Evolutionary conservation across 1,140 invertebrate species (phyloP).

Genomic region (Wiebesia pumilae): DNA sequence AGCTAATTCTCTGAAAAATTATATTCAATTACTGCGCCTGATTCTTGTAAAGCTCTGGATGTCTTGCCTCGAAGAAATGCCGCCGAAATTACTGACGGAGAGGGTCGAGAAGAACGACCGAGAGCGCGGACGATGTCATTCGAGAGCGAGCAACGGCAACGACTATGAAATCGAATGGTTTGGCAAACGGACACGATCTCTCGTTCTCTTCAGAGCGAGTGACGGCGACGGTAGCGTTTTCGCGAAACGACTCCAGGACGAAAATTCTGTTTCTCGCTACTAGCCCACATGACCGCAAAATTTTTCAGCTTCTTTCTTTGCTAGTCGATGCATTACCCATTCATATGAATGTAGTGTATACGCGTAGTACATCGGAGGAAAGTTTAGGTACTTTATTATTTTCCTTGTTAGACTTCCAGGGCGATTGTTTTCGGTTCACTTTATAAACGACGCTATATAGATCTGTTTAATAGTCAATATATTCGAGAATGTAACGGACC

Average conservation of each 20-base stretch:
- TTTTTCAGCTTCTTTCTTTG: not conserved
- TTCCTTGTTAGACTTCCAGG: conserved; percentile 18
- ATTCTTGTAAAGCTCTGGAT: conserved; percentile 7
- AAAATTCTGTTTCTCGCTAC: conserved; percentile 36
- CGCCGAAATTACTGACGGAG: conserved; percentile 6
- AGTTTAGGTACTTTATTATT: conserved; percentile 42
- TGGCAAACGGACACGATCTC: not conserved
- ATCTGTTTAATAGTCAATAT: not conserved
- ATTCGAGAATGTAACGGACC: not conserved
- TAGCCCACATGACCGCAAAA: not conserved
- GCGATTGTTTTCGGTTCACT: conserved; percentile 19
- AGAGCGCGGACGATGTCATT: conserved; percentile 29
- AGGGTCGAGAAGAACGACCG: not conserved
- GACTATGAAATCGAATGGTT: conserved; percentile 50
- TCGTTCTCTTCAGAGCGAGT: not conserved
- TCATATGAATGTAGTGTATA: too few species aligned
- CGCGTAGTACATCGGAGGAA: too few species aligned
- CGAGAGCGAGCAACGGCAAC: conserved; percentile 42
- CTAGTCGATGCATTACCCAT: not conserved
- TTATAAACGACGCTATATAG: not conserved
- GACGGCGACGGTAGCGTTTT: conserved; percentile 16
- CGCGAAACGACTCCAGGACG: conserved; percentile 37
- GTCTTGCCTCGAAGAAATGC: not conserved
- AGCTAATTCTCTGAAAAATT: not conserved
- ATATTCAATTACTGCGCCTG: not conserved